A percentile compares a stretch with the other conserved stretches of the same genome.
phyloP scores from a whole-genome alignment of 2,888 invertebrate genomes.

The Scelioninae gen. 1 region DNA sequence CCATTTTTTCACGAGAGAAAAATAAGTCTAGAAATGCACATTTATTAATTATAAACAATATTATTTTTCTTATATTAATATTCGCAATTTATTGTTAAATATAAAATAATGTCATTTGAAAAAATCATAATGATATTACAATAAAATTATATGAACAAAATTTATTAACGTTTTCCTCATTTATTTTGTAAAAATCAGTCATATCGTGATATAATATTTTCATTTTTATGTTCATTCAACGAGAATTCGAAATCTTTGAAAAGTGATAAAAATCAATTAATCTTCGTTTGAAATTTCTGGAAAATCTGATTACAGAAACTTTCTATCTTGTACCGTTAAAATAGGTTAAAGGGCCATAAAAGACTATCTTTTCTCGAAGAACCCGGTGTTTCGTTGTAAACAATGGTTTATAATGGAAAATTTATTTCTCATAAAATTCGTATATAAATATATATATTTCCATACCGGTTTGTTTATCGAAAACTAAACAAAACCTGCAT shows the following conservation, averaged over 20 bases:
- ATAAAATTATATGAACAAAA: too few relatives aligned
- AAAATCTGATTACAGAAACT: neutral
- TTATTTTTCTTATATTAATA: neutral
- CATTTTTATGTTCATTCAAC: too few relatives aligned
- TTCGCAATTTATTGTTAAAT: slow-evolving; percentile 1
- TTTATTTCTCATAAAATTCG: neutral
- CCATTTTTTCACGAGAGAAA: slow-evolving; percentile 21
- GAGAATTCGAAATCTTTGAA: neutral
- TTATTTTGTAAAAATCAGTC: too few relatives aligned
- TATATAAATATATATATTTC: too few relatives aligned
- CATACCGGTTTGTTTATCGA: neutral
- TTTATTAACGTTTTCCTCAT: too few relatives aligned
- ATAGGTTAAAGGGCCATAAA: slow-evolving; percentile 16
- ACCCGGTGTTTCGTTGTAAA: neutral
- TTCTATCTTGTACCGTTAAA: slow-evolving; percentile 23
- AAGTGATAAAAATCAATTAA: neutral
- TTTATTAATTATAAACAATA: neutral
- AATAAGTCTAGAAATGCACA: neutral
- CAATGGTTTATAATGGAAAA: neutral
- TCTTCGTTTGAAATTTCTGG: neutral
- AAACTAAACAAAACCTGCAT: neutral
- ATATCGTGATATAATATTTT: too few relatives aligned
- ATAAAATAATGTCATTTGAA: neutral
- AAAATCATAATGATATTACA: too few relatives aligned
- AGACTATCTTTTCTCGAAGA: neutral